Percentiles rank a stretch among this genome's conserved stretches.
These are phyloP conservation scores for Polylopha cassiicola DNA, from an alignment of 2,888 invertebrate species.

Conservation along the genomic window DNA sequence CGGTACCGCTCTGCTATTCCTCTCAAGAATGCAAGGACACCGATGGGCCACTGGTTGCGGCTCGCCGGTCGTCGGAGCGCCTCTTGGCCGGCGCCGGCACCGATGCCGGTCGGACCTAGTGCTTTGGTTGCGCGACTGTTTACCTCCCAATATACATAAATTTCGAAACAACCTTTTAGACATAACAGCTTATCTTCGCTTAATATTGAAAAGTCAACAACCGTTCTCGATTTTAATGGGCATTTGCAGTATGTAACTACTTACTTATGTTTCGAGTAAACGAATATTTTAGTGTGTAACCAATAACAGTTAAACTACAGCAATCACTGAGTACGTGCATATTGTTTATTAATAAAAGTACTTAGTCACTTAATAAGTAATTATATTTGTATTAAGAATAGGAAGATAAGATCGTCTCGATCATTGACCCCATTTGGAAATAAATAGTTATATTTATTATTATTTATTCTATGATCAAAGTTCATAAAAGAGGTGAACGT, in stretches of 20 bases:
- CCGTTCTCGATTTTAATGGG: not conserved
- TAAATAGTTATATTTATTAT: too few relatives aligned
- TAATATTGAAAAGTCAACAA: conserved; percentile 23
- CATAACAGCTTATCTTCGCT: conserved; percentile 26
- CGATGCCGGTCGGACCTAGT: conserved; percentile 18
- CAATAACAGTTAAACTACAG: too few relatives aligned
- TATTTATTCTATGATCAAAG: too few relatives aligned
- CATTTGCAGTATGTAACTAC: not conserved
- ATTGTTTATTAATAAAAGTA: too few relatives aligned
- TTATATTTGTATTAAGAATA: too few relatives aligned
- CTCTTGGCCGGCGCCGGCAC: conserved; percentile 16
- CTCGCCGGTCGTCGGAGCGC: conserved; percentile 23
- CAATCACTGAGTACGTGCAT: too few relatives aligned
- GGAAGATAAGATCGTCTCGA: too few relatives aligned
- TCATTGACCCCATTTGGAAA: too few relatives aligned
- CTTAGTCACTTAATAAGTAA: too few relatives aligned
- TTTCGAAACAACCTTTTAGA: conserved; percentile 56
- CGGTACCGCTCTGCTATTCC: conserved; percentile 62
- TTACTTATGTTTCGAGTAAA: too few relatives aligned
- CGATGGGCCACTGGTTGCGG: conserved; percentile 44
- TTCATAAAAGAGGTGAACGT: too few relatives aligned
- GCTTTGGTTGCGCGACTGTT: conserved; percentile 38
- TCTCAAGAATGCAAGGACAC: conserved; percentile 70
- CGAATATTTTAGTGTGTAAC: too few relatives aligned
- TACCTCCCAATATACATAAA: conserved; percentile 38